Evolutionary conservation across 37 sponge, comb jelly and placozoan species (phyloP).

Genomic region (Ianthella basta): DNA sequence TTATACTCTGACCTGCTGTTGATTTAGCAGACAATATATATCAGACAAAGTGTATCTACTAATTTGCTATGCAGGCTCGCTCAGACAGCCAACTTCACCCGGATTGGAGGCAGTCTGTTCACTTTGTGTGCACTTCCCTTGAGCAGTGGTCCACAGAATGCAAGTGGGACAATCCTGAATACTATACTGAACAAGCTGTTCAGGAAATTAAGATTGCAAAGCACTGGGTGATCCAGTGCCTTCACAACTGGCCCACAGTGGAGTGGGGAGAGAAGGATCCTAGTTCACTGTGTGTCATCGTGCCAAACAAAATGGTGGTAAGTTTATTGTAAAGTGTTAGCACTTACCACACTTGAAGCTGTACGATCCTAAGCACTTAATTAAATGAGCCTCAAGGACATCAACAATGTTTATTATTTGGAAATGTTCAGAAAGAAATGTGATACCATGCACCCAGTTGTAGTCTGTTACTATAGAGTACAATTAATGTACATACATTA

Average conservation of each 20-base stretch:
- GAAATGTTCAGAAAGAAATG: too few relatives aligned
- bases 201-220: constrained; percentile 42
- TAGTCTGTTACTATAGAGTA: too few relatives aligned
- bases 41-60: too few relatives aligned
- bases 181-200: background rate
- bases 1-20: too few relatives aligned
- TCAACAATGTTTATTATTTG: too few relatives aligned
- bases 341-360: too few relatives aligned
- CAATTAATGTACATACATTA: too few relatives aligned
- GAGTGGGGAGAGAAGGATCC: constrained; percentile 26
- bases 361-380: too few relatives aligned
- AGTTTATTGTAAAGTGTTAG: too few relatives aligned
- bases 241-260: constrained; percentile 49
- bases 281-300: constrained; percentile 31
- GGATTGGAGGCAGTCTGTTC: constrained; percentile 28
- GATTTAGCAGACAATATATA: too few relatives aligned
- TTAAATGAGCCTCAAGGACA: too few relatives aligned
- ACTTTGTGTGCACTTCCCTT: constrained; percentile 59
- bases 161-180: background rate
- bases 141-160: constrained; percentile 19
- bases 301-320: constrained; percentile 5
- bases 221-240: constrained; percentile 29
- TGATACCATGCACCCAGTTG: too few relatives aligned
- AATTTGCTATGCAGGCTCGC: background rate
- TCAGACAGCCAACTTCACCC: constrained; percentile 40